Base-by-base conservation (phyloP, 2,113 vertebrate genomes). In the Nyctereutes procyonoides region DNA sequence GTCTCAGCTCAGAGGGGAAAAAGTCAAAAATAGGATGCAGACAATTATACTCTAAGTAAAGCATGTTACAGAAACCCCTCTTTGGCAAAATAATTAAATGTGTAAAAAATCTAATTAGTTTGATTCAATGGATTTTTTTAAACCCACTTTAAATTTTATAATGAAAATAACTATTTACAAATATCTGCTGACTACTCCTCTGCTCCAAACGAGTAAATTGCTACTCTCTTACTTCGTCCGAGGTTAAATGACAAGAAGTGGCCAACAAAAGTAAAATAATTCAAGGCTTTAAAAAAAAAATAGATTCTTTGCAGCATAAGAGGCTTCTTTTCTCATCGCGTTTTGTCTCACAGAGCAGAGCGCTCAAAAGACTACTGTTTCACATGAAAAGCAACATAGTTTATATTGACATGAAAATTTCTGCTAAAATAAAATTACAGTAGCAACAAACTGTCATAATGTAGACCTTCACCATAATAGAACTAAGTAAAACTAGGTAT, bases 161-260 rank as follows among this genome's bases (percentile, higher is more conserved):
- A 30, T 81, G 58, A 97, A 96, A 98, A 88, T 35, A 89, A 91
- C 43, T 73, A 93, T 32, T 77, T 91, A 96, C 53, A 15, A 88
- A 6, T 84, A 85, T 32, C 38, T 95, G n/a, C 60, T 85, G 48
- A 56, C 1, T 71, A 85, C n/a, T 79, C 4, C 82, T 90, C 69
- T 90, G 56, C 24, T 93, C 90, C 60, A 71, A 19, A 88, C 20
- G 63, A 92, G 63, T 48, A 77, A 60, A 69, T 4, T 81, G 51
- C 51, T 88, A 20, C 63, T 74, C 56, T 74, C 69, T 83, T 60
- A 51, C 48, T 85, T 76, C 71, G 71, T 14, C 32, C 82, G 95
- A 93, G 73, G 86, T 96, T 93, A 98, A 93, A 93, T 51, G 79
- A 55, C 86, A 90, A 87, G 79, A 82, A 2, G 55, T 8, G n/a